Conservation (phyloP, 2,888 invertebrate genomes). For the Cremastobaeus sp. region DNA sequence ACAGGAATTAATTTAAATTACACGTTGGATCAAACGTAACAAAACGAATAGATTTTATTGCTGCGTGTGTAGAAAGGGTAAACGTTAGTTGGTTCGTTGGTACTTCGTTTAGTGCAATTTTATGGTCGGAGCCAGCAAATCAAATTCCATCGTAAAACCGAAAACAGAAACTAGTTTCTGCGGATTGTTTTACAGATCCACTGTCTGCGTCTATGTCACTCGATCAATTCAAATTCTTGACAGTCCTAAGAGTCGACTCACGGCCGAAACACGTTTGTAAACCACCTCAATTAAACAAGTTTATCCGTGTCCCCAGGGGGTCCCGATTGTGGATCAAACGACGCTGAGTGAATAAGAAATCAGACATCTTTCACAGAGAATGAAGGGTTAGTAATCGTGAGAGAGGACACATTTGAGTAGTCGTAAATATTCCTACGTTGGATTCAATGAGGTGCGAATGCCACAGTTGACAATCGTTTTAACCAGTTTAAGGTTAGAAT, state of each 20-base stretch:
- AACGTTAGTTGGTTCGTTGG: too few relatives aligned
- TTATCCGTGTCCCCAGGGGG: constrained; percentile 73
- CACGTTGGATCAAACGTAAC: too few relatives aligned
- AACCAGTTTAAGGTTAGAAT: constrained; percentile 68
- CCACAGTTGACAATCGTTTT: constrained; percentile 64
- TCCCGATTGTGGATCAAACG: constrained; percentile 64
- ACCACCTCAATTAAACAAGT: constrained; percentile 76
- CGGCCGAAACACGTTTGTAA: constrained; percentile 63
- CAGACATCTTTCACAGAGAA: constrained; percentile 60
- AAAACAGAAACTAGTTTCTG: constrained; percentile 40
- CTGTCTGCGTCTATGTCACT: constrained; percentile 30
- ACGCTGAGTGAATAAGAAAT: constrained; percentile 70
- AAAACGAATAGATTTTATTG: too few relatives aligned
- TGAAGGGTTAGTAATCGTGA: constrained; percentile 65
- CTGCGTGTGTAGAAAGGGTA: too few relatives aligned
- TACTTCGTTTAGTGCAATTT: constrained; percentile 16
- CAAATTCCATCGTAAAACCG: constrained; percentile 31
- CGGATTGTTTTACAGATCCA: constrained; percentile 27
- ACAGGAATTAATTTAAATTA: too few relatives aligned
- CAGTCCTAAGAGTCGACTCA: constrained; percentile 37
- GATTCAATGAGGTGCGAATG: constrained; percentile 63
- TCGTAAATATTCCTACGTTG: constrained; percentile 64
- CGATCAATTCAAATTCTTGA: constrained; percentile 33
- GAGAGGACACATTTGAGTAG: constrained; percentile 65
- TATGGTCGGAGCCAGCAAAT: constrained; percentile 36